phyloP scores from a whole-genome alignment of 2,797 vertebrate genomes.

The Echiichthys vipera region DNA sequence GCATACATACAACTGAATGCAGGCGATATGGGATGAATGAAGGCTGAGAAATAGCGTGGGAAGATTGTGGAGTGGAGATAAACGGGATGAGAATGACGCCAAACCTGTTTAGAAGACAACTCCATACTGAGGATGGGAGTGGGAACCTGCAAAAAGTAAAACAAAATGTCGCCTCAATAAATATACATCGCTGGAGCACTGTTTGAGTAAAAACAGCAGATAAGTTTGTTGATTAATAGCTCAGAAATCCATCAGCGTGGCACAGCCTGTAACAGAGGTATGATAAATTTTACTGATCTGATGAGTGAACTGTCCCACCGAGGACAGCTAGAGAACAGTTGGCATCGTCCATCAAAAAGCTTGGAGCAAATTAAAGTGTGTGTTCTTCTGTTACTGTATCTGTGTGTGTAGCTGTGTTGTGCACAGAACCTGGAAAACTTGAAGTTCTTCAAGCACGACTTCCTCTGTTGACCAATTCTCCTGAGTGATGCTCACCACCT shows the following conservation, averaged over 20 bases:
- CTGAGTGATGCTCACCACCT: constrained; percentile 95
- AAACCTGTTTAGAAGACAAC: constrained; percentile 97
- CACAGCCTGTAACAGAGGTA: background rate
- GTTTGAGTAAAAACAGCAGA: background rate
- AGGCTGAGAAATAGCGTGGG: background rate
- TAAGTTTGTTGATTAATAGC: constrained; percentile 6
- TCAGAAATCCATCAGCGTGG: background rate
- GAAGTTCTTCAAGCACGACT: constrained; percentile 94
- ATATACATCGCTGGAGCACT: background rate
- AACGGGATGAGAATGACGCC: constrained; percentile 8
- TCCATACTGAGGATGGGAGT: constrained; percentile 91
- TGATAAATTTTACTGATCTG: constrained; percentile 21
- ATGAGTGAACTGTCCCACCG: constrained; percentile 14
- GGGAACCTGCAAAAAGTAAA: constrained; percentile 85
- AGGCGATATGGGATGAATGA: constrained; percentile 9
- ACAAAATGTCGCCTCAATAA: constrained; percentile 8
- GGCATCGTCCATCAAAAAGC: constrained; percentile 4
- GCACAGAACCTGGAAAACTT: constrained; percentile 91
- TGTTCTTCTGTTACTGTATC: background rate
- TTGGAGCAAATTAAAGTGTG: background rate
- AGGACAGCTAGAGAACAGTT: constrained; percentile 3
- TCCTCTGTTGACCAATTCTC: constrained; percentile 95
- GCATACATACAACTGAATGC: constrained; percentile 1
- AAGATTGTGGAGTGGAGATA: constrained; percentile 2
- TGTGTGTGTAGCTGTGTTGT: constrained; percentile 22